Evolutionary conservation across 2,113 vertebrate species (phyloP), one percentile per base, ranked within the genome.

Genomic region (Plecotus auritus): DNA sequence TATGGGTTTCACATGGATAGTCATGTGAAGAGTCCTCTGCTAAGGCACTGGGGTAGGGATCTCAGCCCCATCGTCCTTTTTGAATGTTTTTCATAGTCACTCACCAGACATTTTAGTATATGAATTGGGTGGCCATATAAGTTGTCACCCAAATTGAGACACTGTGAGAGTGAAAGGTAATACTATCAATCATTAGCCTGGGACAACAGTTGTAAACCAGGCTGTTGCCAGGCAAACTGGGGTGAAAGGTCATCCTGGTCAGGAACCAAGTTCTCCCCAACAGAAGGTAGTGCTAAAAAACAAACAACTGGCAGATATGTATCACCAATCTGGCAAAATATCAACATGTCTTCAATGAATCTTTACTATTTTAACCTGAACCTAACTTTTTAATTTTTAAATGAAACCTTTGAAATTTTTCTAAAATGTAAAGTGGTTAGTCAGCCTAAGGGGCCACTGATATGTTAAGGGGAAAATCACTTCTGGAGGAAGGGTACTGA

Each of bases 311-410:
- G 16, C 2, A 73, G 30, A 70, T 30, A 49, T 1, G 1, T 26
- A 9, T 73, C 23, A 72, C 37, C 5, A 22, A 66, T 59, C 22
- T 59, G 45, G 28, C 66, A 92, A 86, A 84, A 92, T 74, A 84
- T 18, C n/a, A 70, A 70, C 7, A 69, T 32, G 22, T 49, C 20
- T 80, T 88, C 42, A 32, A 40, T 67, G 66, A 80, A 56, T 64
- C 20, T 83, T 93, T 78, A 77, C 40, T 94, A n/a, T 83, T 85
- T 86, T 56, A 90, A 67, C 45, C 77, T 42, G 14, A 80, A 84
- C 14, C 2, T 76, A 70, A 88, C 4, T 49, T 73, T 84, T 61
- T 26, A 90, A 66, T 40, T 90, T 92, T 66, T 73, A 81, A 88
- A 72, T 23, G 74, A 92, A 49, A 13, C 3, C 47, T 92, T 92